Conservation (phyloP, 1,140 invertebrate genomes). For the Danaus plexippus region DNA sequence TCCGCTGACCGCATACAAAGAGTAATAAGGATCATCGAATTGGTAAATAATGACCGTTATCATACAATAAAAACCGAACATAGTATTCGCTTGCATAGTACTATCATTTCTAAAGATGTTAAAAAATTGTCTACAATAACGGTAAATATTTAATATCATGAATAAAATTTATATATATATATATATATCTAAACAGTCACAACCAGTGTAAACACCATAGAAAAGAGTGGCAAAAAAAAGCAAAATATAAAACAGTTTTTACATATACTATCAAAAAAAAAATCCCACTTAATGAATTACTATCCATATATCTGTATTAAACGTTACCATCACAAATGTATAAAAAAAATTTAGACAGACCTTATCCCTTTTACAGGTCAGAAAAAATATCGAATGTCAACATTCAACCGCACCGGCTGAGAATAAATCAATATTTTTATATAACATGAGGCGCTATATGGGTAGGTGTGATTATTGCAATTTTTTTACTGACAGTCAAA, state of each 20-base stretch:
- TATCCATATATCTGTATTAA: slow-evolving; percentile 1
- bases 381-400: slow-evolving; percentile 7
- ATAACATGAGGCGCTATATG: slow-evolving; percentile 23
- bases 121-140: too few species aligned
- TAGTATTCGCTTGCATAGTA: too few species aligned
- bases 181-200: too few species aligned
- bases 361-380: slow-evolving; percentile 3
- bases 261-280: too few species aligned
- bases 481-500: neutral
- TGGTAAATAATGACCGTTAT: slow-evolving; percentile 29
- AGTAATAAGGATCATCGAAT: slow-evolving; percentile 25
- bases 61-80: neutral
- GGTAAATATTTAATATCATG: too few species aligned
- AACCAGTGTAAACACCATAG: too few species aligned
- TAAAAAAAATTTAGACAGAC: slow-evolving; percentile 2
- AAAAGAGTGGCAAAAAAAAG: too few species aligned
- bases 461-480: slow-evolving; percentile 17
- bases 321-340: slow-evolving; percentile 2
- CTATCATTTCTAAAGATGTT: too few species aligned
- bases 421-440: slow-evolving; percentile 12
- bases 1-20: slow-evolving; percentile 33
- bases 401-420: neutral
- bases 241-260: too few species aligned
- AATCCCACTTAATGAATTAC: too few species aligned
- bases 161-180: too few species aligned